Conservation (phyloP, 2,113 vertebrate species). For the Cyprinus carpio region DNA sequence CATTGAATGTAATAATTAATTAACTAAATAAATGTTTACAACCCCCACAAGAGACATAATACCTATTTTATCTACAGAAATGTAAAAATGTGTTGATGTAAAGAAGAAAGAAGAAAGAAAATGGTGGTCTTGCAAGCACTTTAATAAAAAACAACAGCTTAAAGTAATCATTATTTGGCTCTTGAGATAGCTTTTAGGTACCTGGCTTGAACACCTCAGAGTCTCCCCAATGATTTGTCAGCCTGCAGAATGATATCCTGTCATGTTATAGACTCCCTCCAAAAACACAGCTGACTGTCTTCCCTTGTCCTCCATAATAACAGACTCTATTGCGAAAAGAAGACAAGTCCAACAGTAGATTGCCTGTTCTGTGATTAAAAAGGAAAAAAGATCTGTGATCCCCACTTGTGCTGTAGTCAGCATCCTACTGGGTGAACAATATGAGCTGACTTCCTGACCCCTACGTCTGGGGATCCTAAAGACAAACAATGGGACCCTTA, state of each 20-base stretch:
- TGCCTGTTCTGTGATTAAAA: constrained; percentile 49
- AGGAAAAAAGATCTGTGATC: constrained; percentile 44
- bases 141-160: background rate
- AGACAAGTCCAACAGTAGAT: constrained; percentile 1
- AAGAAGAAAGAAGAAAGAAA: background rate
- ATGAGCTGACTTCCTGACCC: constrained; percentile 76
- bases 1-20: background rate
- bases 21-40: background rate
- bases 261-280: background rate
- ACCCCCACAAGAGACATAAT: background rate
- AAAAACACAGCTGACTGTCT: constrained; percentile 20
- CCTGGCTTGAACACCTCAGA: background rate
- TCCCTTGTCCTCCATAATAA: background rate
- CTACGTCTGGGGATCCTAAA: constrained; percentile 72
- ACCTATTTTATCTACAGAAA: too few species aligned
- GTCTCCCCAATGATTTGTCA: background rate
- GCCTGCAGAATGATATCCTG: background rate
- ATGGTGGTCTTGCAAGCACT: background rate
- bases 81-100: too few species aligned
- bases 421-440: constrained; percentile 72
- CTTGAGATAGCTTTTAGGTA: background rate
- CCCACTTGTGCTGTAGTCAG: constrained; percentile 64
- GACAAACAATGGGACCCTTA: constrained; percentile 76
- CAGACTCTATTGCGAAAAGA: background rate
- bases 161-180: background rate